phyloP scores from a whole-genome alignment of 2,113 vertebrate genomes.

The Dascyllus trimaculatus region DNA sequence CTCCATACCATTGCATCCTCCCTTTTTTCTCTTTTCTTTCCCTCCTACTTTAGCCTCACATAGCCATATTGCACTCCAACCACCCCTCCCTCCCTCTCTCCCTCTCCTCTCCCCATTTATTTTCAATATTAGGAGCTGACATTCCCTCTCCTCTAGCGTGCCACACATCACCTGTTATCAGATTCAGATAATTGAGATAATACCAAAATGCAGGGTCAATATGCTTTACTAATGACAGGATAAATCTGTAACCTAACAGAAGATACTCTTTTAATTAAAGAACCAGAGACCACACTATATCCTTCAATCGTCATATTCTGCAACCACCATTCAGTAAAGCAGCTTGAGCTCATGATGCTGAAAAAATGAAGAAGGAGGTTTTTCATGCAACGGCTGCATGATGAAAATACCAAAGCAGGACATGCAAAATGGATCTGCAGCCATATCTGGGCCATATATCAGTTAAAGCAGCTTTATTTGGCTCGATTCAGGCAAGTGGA shows the following conservation, averaged over 20 bases:
- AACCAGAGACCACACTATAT: not conserved
- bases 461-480: slow-evolving; percentile 72
- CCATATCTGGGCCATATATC: slow-evolving; percentile 63
- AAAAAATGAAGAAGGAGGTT: not conserved
- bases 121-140: slow-evolving; percentile 1
- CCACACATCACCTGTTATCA: not conserved
- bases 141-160: not conserved
- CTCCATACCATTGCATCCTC: not conserved
- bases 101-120: not conserved
- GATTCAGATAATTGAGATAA: not conserved
- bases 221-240: not conserved
- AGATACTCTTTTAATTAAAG: not conserved
- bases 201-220: not conserved
- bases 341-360: too few species aligned
- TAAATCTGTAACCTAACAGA: not conserved
- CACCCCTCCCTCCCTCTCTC: not conserved
- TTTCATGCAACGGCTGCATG: slow-evolving; percentile 26
- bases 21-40: not conserved
- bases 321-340: too few species aligned
- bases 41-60: too few species aligned
- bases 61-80: too few species aligned
- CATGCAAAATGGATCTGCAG: slow-evolving; percentile 38
- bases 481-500: slow-evolving; percentile 45
- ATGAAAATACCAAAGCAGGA: slow-evolving; percentile 46
- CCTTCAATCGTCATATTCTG: too few species aligned